Percentiles rank a stretch among this genome's conserved stretches.
Conservation (phyloP, 2,888 invertebrate species). For the Euzophera pinguis region DNA sequence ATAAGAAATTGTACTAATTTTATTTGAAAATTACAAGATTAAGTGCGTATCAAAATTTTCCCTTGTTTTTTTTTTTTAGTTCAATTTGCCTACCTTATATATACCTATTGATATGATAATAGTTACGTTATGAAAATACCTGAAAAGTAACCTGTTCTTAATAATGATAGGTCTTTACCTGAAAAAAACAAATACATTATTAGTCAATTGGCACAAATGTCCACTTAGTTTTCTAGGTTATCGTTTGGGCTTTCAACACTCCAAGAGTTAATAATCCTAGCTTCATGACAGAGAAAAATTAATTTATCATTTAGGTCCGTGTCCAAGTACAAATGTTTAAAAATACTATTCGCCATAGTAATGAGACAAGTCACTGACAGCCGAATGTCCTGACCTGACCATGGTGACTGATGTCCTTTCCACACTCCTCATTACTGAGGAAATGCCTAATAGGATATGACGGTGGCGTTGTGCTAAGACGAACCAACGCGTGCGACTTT, state of each 20-base stretch:
- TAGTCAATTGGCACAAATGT: no score
- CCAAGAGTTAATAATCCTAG: no score
- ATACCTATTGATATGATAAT: not conserved
- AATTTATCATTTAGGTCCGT: no score
- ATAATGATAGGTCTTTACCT: not conserved
- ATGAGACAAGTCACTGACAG: not conserved
- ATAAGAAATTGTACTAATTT: no score
- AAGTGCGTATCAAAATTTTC: no score
- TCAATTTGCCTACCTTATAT: no score
- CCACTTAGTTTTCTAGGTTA: no score
- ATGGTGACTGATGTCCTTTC: not conserved
- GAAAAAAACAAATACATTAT: not conserved
- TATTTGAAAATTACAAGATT: no score
- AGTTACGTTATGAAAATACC: not conserved
- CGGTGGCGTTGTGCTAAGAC: not conserved
- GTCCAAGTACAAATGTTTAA: not conserved
- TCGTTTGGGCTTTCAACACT: no score
- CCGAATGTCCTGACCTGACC: not conserved
- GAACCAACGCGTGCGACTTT: no score
- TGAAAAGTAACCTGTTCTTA: not conserved
- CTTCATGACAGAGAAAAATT: no score
- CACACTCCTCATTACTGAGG: not conserved
- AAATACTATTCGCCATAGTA: not conserved
- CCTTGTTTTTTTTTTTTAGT: not conserved
- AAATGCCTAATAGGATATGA: constrained; percentile 1